Conservation (phyloP, 1,140 invertebrate genomes). For the Lineus longissimus region DNA sequence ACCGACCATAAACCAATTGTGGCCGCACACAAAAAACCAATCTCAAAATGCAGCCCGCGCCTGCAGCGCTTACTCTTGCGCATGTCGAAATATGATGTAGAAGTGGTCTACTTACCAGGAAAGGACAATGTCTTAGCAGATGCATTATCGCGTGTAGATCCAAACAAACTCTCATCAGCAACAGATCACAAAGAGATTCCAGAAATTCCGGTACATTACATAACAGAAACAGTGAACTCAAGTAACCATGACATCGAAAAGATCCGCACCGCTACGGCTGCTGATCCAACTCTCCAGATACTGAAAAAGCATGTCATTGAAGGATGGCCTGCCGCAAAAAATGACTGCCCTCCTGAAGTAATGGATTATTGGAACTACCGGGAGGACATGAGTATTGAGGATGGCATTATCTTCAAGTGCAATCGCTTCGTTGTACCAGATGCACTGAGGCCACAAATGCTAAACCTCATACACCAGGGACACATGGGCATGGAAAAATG, state of each 20-base stretch:
- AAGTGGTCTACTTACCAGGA: slow-evolving; percentile 36
- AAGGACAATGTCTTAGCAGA: slow-evolving; percentile 50
- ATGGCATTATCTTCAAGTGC: not conserved
- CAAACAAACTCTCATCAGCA: not conserved
- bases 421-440: slow-evolving; percentile 30
- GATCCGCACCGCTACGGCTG: not conserved
- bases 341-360: slow-evolving; percentile 12
- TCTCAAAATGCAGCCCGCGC: too few species aligned
- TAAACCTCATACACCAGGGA: slow-evolving; percentile 35
- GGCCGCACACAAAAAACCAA: too few species aligned
- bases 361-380: slow-evolving; percentile 5
- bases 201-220: not conserved
- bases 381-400: not conserved
- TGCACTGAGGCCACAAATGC: slow-evolving; percentile 29
- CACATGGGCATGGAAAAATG: slow-evolving; percentile 38
- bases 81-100: slow-evolving; percentile 47
- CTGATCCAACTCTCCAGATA: not conserved
- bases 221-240: too few species aligned
- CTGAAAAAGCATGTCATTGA: not conserved
- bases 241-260: not conserved
- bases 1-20: too few species aligned
- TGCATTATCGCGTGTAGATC: slow-evolving; percentile 25
- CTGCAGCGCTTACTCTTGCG: too few species aligned
- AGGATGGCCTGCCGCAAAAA: not conserved
- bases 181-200: not conserved